Evolutionary conservation across 1,140 invertebrate genomes (phyloP), one percentile per base, ranked within the genome.

Genomic region (Ostrea denselamellosa): DNA sequence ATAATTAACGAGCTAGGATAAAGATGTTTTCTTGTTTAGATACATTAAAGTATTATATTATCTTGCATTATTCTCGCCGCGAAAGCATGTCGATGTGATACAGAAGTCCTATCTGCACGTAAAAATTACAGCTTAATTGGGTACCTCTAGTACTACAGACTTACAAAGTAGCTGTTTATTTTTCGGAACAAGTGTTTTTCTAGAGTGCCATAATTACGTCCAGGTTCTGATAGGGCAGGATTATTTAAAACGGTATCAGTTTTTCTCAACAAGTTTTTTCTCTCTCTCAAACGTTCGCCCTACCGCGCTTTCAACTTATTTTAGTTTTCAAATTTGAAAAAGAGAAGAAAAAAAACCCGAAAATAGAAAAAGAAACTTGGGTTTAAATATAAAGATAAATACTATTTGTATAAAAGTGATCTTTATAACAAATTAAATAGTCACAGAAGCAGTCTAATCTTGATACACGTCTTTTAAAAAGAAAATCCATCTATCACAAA

Each of bases 351-450:
- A 44, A 44, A 44, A 44, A 44, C n/a, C n/a, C 65, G 25, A 77
- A 77, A 0, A 5, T 25, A 14, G 68, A 44, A 77, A 77, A 77
- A 77, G 68, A 77, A 77, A 77, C 25, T 77, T 34, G 68, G 22
- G 25, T 77, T 77, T 77, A 77, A 77, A 77, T 77, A 25, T 77
- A 71, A 71, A 71, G 65, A 71, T 71, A 77, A 77, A 77, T 22
- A 77, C 68, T 77, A 77, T 77, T 77, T 77, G 68, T 34, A 77
- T 25, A 77, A 34, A 77, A 77, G 8, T 10, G 22, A 14, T 77
- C 68, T 77, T 34, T 77, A 77, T 77, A 77, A 77, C 68, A 77
- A 77, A 77, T 77, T 25, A 77, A 77, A 25, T 77, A 28, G 68
- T 34, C 68, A 34, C 68, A 77, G 68, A 77, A 77, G 68, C 25